phyloP scores from a whole-genome alignment of 2,888 invertebrate genomes.

The Oscheius sp. region DNA sequence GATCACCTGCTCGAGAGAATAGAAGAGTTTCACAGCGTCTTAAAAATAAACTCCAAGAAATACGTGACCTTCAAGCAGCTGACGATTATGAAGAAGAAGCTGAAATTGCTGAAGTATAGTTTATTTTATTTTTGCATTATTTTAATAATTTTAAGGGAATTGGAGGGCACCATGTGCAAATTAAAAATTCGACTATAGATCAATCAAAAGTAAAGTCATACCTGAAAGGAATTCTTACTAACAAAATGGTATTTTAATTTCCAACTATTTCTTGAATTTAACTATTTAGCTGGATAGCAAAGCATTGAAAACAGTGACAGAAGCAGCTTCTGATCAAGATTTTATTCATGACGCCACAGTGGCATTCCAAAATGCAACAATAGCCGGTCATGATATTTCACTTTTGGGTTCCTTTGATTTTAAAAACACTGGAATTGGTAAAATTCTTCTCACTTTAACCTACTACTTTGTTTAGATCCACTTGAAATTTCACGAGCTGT shows the following conservation, averaged over 20 bases:
- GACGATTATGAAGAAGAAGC: slow-evolving; percentile 25
- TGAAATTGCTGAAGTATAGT: slow-evolving; percentile 8
- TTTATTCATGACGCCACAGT: neutral
- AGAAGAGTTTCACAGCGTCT: too few species aligned
- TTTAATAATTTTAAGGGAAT: neutral
- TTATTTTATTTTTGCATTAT: neutral
- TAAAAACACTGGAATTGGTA: slow-evolving; percentile 16
- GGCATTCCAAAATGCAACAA: neutral
- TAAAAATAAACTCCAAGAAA: slow-evolving; percentile 16
- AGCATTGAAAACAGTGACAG: neutral
- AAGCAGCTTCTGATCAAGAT: slow-evolving; percentile 4
- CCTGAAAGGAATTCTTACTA: slow-evolving; percentile 24
- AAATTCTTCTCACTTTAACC: neutral
- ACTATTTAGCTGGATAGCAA: slow-evolving; percentile 13
- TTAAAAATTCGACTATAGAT: slow-evolving; percentile 25
- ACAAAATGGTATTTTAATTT: slow-evolving; percentile 8
- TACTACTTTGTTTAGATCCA: neutral
- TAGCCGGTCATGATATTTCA: neutral
- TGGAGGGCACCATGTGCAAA: too few species aligned
- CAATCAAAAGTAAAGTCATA: slow-evolving; percentile 28
- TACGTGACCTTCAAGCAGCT: neutral
- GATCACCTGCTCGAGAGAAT: neutral
- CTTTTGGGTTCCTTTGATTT: slow-evolving; percentile 2
- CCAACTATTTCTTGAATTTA: neutral
- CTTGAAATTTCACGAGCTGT: slow-evolving; percentile 14